Evolutionary conservation across 2,113 vertebrate species (phyloP), one percentile per base, ranked within the genome.

Genomic region (Ptilonorhynchus violaceus): DNA sequence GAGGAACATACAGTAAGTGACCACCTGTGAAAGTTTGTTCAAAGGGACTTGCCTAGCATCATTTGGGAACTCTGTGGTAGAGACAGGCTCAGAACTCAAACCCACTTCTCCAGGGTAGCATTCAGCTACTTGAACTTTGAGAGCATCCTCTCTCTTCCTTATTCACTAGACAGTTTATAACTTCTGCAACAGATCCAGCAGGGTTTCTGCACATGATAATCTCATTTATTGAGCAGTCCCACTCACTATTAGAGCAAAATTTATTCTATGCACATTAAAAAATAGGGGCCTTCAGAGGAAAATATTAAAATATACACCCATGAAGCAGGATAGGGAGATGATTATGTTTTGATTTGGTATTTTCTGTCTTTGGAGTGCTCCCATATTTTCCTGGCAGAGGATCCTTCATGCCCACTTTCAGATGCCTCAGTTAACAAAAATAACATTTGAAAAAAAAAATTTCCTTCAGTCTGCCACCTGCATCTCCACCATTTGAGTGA

Each of bases 31-130:
- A 75, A 91, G 30, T 69, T 87, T 89, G 64, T 81, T 96, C 62
- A 14, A 16, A 94, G 96, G 96, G 96, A 97, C 96, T 96, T 97
- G 95, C 96, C 96, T 96, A 35, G 1, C 76, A 96, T 96, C 76
- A 28, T 92, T 87, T 92, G 86, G 92, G 96, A 97, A 95, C 95
- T 96, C 92, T 82, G 96, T 96, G 96, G 96, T 95, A 73, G 49
- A 87, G 62, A 44, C 91, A 89, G 76, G 80, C 91, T 90, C 80
- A 96, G 85, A 97, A 95, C 80, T 80, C 86, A 96, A 96, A 96
- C 88, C 96, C 93, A 97, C 95, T 97, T 97, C 96, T 96, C 83
- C 92, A 92, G 83, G 69, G 95, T 56, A 91, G 46, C 60, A 24
- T 92, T 93, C 95, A 94, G 76, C 76, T 72, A 69, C 72, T 75